phyloP scores from a whole-genome alignment of 2,113 vertebrate genomes.

The Salvator merianae region DNA sequence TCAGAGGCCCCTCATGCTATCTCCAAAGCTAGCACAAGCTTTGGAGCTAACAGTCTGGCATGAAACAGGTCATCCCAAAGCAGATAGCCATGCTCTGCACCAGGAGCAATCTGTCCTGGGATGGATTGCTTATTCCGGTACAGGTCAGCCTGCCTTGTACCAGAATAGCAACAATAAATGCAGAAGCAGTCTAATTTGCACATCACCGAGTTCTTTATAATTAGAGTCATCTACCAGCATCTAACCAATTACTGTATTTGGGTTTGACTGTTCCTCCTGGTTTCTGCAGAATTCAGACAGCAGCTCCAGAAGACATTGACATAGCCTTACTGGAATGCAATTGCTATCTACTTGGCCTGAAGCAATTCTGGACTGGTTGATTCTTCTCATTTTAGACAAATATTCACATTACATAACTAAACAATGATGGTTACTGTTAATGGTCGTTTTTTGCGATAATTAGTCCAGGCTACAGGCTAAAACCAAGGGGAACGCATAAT shows the following conservation, averaged over 20 bases:
- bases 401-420: slow-evolving; percentile 23
- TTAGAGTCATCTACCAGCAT: not conserved
- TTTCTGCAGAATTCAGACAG: not conserved
- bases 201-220: not conserved
- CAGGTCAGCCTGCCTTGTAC: no score
- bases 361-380: slow-evolving; percentile 27
- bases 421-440: slow-evolving; percentile 57
- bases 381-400: slow-evolving; percentile 30
- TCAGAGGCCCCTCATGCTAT: no score
- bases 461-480: slow-evolving; percentile 35
- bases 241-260: not conserved
- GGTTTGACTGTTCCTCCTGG: not conserved
- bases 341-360: slow-evolving; percentile 25
- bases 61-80: no score
- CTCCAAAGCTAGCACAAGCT: no score
- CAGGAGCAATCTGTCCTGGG: not conserved
- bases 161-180: no score
- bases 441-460: slow-evolving; percentile 44
- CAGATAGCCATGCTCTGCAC: no score
- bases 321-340: slow-evolving; percentile 40
- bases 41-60: no score
- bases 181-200: not conserved
- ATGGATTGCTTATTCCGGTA: no score
- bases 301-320: not conserved
- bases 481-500: slow-evolving; percentile 39